phyloP scores from a whole-genome alignment of 2,113 vertebrate genomes.

The Philantomba maxwellii region DNA sequence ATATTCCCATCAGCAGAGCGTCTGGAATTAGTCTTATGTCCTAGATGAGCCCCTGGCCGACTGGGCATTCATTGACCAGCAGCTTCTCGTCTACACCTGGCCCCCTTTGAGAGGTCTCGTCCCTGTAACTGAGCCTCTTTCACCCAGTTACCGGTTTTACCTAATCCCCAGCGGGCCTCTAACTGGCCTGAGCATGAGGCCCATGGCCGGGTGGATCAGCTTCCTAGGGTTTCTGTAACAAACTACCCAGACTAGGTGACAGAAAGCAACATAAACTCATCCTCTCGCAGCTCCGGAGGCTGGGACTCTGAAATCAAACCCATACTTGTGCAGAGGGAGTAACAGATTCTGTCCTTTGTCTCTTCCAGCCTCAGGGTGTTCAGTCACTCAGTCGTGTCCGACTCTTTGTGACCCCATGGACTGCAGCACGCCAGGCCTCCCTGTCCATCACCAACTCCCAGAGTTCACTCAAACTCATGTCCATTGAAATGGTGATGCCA shows the following conservation, averaged over 20 bases:
- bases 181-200: neutral
- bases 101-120: neutral
- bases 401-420: neutral
- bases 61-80: no score
- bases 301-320: neutral
- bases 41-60: neutral
- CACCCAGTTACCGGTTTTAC: neutral
- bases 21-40: neutral
- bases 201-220: neutral
- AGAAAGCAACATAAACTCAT: neutral
- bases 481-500: neutral
- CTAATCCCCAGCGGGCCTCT: neutral
- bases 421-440: neutral
- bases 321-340: neutral
- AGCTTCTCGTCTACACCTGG: neutral
- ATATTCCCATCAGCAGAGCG: neutral
- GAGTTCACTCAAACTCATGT: neutral
- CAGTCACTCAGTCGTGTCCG: accelerated
- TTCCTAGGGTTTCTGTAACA: neutral
- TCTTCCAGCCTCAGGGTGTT: neutral
- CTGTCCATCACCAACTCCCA: neutral
- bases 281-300: neutral
- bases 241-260: neutral
- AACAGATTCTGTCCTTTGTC: neutral
- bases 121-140: neutral